These are phyloP conservation scores for Pitangus sulphuratus DNA, from an alignment of 2,797 vertebrate genomes.

Conservation along the genomic window DNA sequence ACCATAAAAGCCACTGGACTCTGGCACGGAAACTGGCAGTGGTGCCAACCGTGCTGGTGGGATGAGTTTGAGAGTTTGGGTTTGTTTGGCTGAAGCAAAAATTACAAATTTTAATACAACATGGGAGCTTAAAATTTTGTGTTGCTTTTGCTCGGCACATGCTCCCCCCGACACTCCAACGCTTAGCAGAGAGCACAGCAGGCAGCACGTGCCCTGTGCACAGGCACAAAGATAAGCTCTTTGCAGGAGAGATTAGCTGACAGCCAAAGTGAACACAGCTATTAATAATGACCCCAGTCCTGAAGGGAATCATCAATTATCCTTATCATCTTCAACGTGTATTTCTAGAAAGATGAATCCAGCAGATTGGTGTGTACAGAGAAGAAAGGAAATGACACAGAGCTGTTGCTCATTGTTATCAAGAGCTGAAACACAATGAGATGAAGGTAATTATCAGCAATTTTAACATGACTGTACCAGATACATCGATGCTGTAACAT, in stretches of 20 bases:
- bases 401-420: neutral
- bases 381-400: neutral
- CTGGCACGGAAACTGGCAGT: rapidly evolving
- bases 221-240: neutral
- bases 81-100: neutral
- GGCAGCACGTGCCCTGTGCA: neutral
- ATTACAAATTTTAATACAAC: neutral
- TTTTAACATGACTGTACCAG: neutral
- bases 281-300: conserved; percentile 25
- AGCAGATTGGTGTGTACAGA: neutral
- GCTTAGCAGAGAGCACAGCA: neutral
- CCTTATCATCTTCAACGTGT: neutral
- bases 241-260: neutral
- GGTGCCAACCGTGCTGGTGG: rapidly evolving
- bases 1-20: rapidly evolving
- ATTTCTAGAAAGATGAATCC: conserved; percentile 22
- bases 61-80: neutral
- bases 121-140: neutral
- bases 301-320: conserved; percentile 18
- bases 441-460: neutral
- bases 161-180: neutral
- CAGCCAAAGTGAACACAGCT: neutral
- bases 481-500: neutral
- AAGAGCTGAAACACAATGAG: neutral
- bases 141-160: neutral